Conservation (phyloP, 2,888 invertebrate species). For the Tenthredo notha region DNA sequence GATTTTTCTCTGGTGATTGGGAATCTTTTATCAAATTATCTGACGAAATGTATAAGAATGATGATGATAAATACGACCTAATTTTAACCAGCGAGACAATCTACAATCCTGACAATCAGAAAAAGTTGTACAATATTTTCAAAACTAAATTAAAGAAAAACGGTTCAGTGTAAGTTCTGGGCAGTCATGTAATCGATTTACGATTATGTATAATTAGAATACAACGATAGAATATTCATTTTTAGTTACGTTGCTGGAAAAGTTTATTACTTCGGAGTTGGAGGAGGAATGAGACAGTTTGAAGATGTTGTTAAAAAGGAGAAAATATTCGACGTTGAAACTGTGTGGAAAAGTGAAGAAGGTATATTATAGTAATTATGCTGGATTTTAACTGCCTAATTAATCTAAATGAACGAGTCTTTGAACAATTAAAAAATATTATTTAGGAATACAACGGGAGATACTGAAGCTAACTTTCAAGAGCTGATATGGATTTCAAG, state of each 20-base stretch:
- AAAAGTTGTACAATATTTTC: conserved; percentile 87
- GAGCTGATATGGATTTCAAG: background rate
- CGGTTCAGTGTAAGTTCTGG: conserved; percentile 82
- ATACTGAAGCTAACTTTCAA: conserved; percentile 81
- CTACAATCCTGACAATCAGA: conserved; percentile 90
- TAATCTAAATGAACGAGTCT: background rate
- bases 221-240: background rate
- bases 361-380: conserved; percentile 74
- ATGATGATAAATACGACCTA: conserved; percentile 85
- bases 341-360: conserved; percentile 84
- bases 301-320: conserved; percentile 82
- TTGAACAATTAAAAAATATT: conserved; percentile 50
- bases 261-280: conserved; percentile 96
- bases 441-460: conserved; percentile 81
- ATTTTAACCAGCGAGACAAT: conserved; percentile 97
- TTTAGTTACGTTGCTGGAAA: conserved; percentile 90
- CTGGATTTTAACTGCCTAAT: background rate
- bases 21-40: conserved; percentile 79
- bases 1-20: conserved; percentile 88
- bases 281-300: conserved; percentile 91
- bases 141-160: conserved; percentile 81
- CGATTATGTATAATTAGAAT: background rate
- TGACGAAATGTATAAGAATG: conserved; percentile 71
- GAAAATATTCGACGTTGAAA: conserved; percentile 80
- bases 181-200: conserved; percentile 55